Evolutionary conservation across 1,140 invertebrate genomes (phyloP), one percentile per base, ranked within the genome.

Genomic region (Yoshiicerus persimilis): DNA sequence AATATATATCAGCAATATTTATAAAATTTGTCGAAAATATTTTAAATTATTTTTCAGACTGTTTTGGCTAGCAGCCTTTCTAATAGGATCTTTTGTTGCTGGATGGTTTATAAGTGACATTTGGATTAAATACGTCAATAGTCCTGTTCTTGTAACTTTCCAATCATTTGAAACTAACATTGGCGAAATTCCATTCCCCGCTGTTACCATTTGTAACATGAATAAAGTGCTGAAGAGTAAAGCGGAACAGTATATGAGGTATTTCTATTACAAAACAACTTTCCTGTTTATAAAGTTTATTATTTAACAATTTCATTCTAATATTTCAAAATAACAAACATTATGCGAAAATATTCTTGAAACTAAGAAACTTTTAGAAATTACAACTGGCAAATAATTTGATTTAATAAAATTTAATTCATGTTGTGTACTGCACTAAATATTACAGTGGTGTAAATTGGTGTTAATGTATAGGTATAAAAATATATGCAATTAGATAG

Each of bases 61-160:
- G 13, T 94, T 93, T 89, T 94, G 94, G 94, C 70, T 93, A 1
- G 80, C 92, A 0, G 91, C 93, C 4, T 93, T 94, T 41, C 84
- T 92, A 4, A 88, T 93, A 0, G 93, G 93, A 16, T 91, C 94
- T 4, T 92, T 92, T 70, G 91, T 93, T 16, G 94, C 93, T 89
- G 91, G 91, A 0, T 91, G 90, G 39, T 90, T 94, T 23, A 94
- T 94, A 9, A 90, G 91, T 25, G 93, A 93, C 87, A 93, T 93
- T 4, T 94, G 93, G 91, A 91, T 91, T 0, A 94, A 94, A 87
- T 95, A 94, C 93, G 92, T 93, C 9, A 92, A 92, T n/a, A 93
- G 93, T 10, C 94, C 94, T 4, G 94, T 94, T 1, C 93, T 94
- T 23, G 93, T 94, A 0, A 94, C 94, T 87, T 94, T 94, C 89